Percentiles rank a stretch among this genome's conserved stretches.
Conservation (phyloP, 2,797 vertebrate species). For the Arrhamphus sclerolepis region DNA sequence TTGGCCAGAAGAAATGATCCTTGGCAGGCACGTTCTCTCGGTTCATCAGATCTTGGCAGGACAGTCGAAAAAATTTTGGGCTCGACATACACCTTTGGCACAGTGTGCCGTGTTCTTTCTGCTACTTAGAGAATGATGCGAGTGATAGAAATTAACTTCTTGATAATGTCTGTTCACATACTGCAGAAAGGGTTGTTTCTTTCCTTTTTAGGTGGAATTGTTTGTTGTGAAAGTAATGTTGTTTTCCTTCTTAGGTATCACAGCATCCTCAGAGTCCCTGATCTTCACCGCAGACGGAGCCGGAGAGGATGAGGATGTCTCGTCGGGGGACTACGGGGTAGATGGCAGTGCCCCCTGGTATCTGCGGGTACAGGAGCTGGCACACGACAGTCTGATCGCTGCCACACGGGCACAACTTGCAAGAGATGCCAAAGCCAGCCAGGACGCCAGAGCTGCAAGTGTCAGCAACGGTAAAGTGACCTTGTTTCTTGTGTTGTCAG, state of each 20-base stretch:
- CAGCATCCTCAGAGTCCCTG: constrained; percentile 92
- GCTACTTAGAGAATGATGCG: no score
- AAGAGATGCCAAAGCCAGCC: constrained; percentile 90
- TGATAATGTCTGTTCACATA: no score
- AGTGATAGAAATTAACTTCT: no score
- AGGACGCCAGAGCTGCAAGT: constrained; percentile 86
- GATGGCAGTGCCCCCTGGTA: constrained; percentile 96
- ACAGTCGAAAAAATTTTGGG: constrained; percentile 34
- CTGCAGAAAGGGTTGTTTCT: no score
- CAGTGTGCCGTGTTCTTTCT: no score
- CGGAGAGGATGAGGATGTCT: constrained; percentile 88
- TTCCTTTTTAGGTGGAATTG: background rate
- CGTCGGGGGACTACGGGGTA: constrained; percentile 84
- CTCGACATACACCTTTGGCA: constrained; percentile 33
- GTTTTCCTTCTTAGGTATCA: constrained; percentile 79
- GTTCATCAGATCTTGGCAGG: constrained; percentile 41
- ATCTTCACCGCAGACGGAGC: constrained; percentile 92
- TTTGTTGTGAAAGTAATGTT: background rate
- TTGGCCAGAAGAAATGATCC: constrained; percentile 50
- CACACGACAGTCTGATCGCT: constrained; percentile 97
- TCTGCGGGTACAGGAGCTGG: constrained; percentile 95
- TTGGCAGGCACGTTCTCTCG: constrained; percentile 44
- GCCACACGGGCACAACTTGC: constrained; percentile 96
- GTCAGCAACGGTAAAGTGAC: constrained; percentile 82
- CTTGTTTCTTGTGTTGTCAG: no score